phyloP scores from a whole-genome alignment of 1,140 invertebrate species.

The Thaumetopoea pityocampa region DNA sequence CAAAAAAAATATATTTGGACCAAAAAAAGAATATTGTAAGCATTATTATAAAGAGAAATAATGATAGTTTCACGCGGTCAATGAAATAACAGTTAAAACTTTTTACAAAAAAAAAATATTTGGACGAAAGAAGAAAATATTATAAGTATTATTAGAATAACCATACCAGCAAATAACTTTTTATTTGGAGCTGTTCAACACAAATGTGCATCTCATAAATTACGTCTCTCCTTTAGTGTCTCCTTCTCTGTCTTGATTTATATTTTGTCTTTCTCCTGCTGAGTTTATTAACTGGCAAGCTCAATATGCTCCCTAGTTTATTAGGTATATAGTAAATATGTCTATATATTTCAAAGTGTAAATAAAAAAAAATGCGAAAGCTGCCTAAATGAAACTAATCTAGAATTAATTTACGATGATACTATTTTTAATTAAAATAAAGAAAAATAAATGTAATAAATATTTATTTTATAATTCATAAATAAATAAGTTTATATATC shows the following conservation, averaged over 20 bases:
- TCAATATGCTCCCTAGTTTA: conserved; percentile 55
- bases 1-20: too few relatives aligned
- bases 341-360: conserved; percentile 43
- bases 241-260: conserved; percentile 49
- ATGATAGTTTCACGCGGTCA: too few relatives aligned
- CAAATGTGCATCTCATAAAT: conserved; percentile 76
- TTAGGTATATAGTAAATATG: too few relatives aligned
- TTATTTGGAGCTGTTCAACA: conserved; percentile 69
- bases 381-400: too few relatives aligned
- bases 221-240: conserved; percentile 59
- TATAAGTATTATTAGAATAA: conserved; percentile 56
- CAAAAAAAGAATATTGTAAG: too few relatives aligned
- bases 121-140: conserved; percentile 13
- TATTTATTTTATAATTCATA: too few relatives aligned
- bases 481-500: too few relatives aligned
- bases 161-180: conserved; percentile 59
- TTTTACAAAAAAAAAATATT: not conserved
- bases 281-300: conserved; percentile 56
- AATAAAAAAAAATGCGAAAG: conserved; percentile 47
- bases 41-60: too few relatives aligned
- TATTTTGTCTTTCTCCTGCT: conserved; percentile 51
- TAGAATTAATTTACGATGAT: too few relatives aligned
- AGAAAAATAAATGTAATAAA: too few relatives aligned
- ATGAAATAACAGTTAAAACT: too few relatives aligned
- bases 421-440: too few relatives aligned